phyloP scores from a whole-genome alignment of 2,113 vertebrate genomes.

The Cardinalis cardinalis region DNA sequence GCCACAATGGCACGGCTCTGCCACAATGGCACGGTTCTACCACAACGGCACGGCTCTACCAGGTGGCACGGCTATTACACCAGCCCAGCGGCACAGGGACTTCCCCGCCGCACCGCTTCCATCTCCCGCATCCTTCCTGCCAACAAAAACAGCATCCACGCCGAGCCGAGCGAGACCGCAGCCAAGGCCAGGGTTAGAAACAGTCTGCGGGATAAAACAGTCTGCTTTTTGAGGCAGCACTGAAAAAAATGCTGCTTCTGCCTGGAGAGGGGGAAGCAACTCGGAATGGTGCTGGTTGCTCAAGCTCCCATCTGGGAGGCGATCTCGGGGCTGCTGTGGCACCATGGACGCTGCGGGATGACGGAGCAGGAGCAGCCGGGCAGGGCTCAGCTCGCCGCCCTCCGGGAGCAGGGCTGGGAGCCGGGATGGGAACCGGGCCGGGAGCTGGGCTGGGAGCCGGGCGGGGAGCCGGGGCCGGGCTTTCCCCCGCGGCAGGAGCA shows the following conservation, averaged over 20 bases:
- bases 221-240: not conserved
- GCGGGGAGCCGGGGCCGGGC: not conserved
- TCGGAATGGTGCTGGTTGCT: accelerated
- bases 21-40: not conserved
- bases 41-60: not conserved
- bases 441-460: no score
- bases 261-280: no score
- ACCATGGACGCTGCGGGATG: not conserved
- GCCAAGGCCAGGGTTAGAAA: not conserved
- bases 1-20: not conserved
- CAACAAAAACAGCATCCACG: not conserved
- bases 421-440: not conserved
- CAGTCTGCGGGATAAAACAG: not conserved
- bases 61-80: not conserved
- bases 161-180: accelerated
- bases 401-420: not conserved
- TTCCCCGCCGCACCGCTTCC: not conserved
- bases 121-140: not conserved
- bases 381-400: not conserved
- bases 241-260: not conserved
- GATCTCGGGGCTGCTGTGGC: not conserved
- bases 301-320: not conserved
- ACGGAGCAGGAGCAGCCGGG: not conserved
- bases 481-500: slow-evolving; percentile 32
- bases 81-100: not conserved